Evolutionary conservation across 2,888 invertebrate genomes (phyloP).

Genomic region (Xanthostigma xanthostigma): DNA sequence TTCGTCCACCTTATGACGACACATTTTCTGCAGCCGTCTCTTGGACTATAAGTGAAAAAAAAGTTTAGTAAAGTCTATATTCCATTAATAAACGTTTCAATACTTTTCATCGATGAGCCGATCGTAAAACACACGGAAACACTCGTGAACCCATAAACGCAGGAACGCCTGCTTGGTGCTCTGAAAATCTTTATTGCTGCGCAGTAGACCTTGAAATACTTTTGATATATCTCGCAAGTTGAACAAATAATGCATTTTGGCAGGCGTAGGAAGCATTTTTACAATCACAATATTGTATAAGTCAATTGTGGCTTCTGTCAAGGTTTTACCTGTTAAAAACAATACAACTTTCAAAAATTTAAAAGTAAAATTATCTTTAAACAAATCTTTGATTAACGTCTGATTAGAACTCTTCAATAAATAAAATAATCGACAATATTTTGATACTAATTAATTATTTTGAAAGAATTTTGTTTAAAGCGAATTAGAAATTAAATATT

Average conservation of each 20-base stretch:
- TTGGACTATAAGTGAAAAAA: too few relatives aligned
- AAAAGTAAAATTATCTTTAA: too few relatives aligned
- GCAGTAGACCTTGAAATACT: conserved; percentile 66
- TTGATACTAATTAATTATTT: too few relatives aligned
- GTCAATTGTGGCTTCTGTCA: conserved; percentile 61
- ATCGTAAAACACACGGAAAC: conserved; percentile 71
- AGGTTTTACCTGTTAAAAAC: conserved; percentile 35
- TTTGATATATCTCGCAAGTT: conserved; percentile 79
- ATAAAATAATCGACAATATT: too few relatives aligned
- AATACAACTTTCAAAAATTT: too few relatives aligned
- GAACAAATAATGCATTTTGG: conserved; percentile 81
- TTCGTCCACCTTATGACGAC: too few relatives aligned
- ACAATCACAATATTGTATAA: conserved; percentile 56
- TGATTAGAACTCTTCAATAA: too few relatives aligned
- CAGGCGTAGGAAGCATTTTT: conserved; percentile 73
- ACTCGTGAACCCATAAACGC: conserved; percentile 76
- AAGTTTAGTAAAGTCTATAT: too few relatives aligned
- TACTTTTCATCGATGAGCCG: conserved; percentile 63
- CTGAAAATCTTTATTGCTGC: conserved; percentile 63
- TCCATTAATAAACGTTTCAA: conserved; percentile 16
- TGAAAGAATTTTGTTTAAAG: too few relatives aligned
- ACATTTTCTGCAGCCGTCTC: too few relatives aligned
- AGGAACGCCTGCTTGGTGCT: conserved; percentile 54
- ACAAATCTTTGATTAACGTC: too few relatives aligned
- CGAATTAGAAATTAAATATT: too few relatives aligned